Evolutionary conservation across 2,888 invertebrate species (phyloP).

Genomic region (Ferdinandea cuprea): DNA sequence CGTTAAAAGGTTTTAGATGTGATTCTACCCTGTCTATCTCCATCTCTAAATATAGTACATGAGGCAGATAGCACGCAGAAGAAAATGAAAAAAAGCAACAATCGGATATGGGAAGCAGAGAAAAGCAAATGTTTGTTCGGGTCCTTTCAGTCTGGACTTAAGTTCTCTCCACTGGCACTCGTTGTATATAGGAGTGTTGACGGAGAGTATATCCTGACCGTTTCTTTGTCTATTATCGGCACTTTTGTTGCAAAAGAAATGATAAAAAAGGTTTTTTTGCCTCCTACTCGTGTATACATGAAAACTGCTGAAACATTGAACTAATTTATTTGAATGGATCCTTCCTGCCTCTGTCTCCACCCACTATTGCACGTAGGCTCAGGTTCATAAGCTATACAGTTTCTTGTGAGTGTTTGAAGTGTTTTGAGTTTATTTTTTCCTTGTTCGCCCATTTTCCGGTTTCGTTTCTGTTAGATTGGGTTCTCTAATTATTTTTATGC

Average conservation of each 20-base stretch:
- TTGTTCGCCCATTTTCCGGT: no score
- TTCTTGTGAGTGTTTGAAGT: constrained; percentile 10
- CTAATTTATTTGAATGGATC: constrained; percentile 60
- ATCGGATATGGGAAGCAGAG: not conserved
- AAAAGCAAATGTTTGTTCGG: constrained; percentile 62
- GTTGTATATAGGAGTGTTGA: constrained; percentile 20
- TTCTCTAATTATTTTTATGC: constrained; percentile 47
- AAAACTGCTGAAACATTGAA: constrained; percentile 54
- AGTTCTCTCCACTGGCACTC: constrained; percentile 1
- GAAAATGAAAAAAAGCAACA: constrained; percentile 1
- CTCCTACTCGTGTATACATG: constrained; percentile 8
- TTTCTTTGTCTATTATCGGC: constrained; percentile 56
- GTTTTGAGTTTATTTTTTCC: not conserved
- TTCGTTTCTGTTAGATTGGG: constrained; percentile 1
- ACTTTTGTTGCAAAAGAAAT: constrained; percentile 41
- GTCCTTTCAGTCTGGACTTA: constrained; percentile 51
- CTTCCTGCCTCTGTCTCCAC: constrained; percentile 3
- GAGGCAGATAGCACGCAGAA: not conserved
- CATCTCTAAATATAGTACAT: constrained; percentile 18
- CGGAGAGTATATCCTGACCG: constrained; percentile 32
- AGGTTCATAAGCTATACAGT: not conserved
- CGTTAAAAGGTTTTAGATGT: constrained; percentile 69
- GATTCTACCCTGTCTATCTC: constrained; percentile 47
- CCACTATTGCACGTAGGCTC: not conserved
- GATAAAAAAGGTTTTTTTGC: not conserved